These are phyloP conservation scores for Neosilurus hyrtlii DNA, from an alignment of 2,797 vertebrate genomes.

Conservation along the genomic window DNA sequence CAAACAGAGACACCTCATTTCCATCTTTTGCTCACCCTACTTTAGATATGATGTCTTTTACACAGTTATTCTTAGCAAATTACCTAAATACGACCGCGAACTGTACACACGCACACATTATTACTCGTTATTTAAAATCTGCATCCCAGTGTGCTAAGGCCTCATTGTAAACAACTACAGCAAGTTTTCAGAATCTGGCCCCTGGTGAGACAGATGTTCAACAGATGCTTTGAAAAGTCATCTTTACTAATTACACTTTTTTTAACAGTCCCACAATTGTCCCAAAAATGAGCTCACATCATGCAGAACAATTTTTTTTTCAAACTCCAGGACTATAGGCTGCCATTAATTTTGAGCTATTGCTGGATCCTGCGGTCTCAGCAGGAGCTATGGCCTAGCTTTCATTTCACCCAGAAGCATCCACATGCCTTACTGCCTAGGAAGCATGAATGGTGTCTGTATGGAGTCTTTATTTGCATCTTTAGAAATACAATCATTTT, in stretches of 20 bases:
- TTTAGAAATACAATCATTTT: background rate
- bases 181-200: background rate
- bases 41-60: background rate
- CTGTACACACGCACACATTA: background rate
- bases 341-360: slow-evolving; percentile 50
- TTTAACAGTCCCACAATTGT: slow-evolving; percentile 16
- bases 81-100: background rate
- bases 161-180: slow-evolving; percentile 2
- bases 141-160: background rate
- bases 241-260: slow-evolving; percentile 9
- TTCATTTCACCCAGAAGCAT: slow-evolving; percentile 72
- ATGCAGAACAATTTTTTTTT: background rate
- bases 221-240: slow-evolving; percentile 23
- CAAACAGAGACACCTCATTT: background rate
- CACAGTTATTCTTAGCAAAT: background rate
- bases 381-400: slow-evolving; percentile 71
- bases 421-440: slow-evolving; percentile 73
- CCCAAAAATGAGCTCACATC: background rate
- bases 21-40: background rate
- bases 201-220: slow-evolving; percentile 15
- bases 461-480: slow-evolving; percentile 65
- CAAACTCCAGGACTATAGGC: background rate
- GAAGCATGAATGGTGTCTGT: slow-evolving; percentile 58
- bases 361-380: slow-evolving; percentile 65
- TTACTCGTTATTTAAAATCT: background rate